Percentiles rank a stretch among this genome's conserved stretches.
Evolutionary conservation across 2,888 invertebrate genomes (phyloP).

Genomic region (Lydus trimaculatus): DNA sequence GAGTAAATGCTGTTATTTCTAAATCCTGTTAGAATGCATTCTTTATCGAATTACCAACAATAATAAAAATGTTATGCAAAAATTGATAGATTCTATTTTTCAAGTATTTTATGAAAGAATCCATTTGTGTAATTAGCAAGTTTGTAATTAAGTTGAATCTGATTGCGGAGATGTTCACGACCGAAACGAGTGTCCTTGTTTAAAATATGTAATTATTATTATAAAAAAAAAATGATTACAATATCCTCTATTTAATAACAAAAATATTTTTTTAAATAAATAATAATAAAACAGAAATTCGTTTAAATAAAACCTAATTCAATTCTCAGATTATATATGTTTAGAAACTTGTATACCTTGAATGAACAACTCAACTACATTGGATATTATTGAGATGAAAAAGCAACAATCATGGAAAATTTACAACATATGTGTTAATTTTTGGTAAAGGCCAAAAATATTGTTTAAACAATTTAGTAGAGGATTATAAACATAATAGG

Average conservation of each 20-base stretch:
- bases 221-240: neutral
- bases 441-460: neutral
- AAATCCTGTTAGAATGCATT: conserved; percentile 9
- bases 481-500: neutral
- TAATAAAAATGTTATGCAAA: neutral
- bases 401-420: neutral
- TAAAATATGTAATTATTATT: conserved; percentile 21
- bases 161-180: conserved; percentile 34
- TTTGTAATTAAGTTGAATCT: conserved; percentile 31
- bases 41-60: neutral
- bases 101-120: neutral
- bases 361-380: neutral
- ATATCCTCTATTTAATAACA: neutral
- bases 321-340: neutral
- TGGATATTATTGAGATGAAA: neutral
- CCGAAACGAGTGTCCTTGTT: conserved; percentile 43
- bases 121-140: conserved; percentile 23
- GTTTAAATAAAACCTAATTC: neutral
- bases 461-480: neutral
- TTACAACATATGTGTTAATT: neutral
- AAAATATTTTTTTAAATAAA: neutral
- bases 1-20: conserved; percentile 2
- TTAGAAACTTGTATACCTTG: neutral
- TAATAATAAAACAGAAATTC: neutral
- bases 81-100: neutral